phyloP scores from a whole-genome alignment of 2,113 vertebrate genomes.

The human region DNA sequence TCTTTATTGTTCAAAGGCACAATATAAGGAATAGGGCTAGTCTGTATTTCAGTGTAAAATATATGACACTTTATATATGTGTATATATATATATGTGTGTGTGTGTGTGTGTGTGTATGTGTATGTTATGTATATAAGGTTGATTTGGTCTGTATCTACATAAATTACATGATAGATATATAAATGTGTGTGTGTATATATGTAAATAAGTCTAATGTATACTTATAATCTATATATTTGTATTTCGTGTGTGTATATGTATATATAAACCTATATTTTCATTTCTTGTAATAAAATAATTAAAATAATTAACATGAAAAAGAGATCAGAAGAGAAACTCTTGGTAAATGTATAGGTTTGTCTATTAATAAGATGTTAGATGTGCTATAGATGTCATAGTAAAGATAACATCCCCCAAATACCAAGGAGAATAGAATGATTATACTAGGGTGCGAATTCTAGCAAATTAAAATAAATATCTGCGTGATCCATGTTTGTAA shows the following conservation, averaged over 20 bases:
- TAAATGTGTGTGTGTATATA: neutral
- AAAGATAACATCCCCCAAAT: neutral
- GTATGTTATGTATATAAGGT: neutral
- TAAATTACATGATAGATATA: neutral
- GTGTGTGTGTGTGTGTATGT: neutral
- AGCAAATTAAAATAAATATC: conserved; percentile 63
- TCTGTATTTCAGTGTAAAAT: neutral
- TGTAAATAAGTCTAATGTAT: neutral
- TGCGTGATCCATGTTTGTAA: conserved; percentile 52
- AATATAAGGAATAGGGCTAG: neutral
- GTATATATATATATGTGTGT: neutral
- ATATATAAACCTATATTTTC: neutral
- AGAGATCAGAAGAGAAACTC: neutral
- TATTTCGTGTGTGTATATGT: neutral
- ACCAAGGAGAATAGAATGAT: neutral
- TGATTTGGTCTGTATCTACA: neutral
- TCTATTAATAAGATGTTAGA: conserved; percentile 6
- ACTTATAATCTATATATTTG: neutral
- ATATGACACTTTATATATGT: neutral
- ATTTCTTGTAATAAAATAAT: neutral
- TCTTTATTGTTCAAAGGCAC: neutral
- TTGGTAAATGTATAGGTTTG: neutral
- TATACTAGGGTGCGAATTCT: conserved; percentile 34
- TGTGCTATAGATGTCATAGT: neutral
- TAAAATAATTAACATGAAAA: neutral